Conservation (phyloP, 64 coral and sea anemone species). For the Actinia tenebrosa region DNA sequence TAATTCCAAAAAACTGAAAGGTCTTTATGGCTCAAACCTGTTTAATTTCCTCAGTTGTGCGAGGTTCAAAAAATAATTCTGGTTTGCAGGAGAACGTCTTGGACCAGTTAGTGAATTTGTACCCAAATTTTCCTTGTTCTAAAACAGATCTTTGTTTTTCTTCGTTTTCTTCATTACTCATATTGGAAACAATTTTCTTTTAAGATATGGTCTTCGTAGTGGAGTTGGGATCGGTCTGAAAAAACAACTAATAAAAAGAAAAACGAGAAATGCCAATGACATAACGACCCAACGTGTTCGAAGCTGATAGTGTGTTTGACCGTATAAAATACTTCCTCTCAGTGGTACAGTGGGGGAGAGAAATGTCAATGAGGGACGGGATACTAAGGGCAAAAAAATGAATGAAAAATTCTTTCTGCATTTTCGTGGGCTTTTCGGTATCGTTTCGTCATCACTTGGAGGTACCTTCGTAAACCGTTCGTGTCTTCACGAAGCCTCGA, state of each 20-base stretch:
- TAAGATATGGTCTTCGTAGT: background rate
- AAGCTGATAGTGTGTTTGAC: background rate
- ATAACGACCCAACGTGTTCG: background rate
- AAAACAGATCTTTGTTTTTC: background rate
- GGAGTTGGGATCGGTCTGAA: background rate
- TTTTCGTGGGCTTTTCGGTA: background rate
- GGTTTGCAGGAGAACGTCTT: slow-evolving; percentile 77
- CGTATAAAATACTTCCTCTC: no score
- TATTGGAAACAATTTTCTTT: background rate
- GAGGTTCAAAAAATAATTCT: slow-evolving; percentile 81
- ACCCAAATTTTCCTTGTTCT: slow-evolving; percentile 42
- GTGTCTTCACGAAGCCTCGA: background rate
- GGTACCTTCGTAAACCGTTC: background rate
- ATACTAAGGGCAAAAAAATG: no score
- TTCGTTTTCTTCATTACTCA: background rate
- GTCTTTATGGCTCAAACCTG: slow-evolving; percentile 36
- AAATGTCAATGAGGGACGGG: no score
- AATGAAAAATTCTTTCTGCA: background rate
- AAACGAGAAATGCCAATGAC: background rate
- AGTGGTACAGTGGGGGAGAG: no score
- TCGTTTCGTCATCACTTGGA: background rate
- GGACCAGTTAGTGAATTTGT: slow-evolving; percentile 73
- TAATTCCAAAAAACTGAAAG: background rate
- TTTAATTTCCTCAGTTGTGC: slow-evolving; percentile 72
- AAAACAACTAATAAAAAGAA: background rate